Evolutionary conservation across 2,888 invertebrate genomes (phyloP), one percentile per base, ranked within the genome.

Genomic region (Bellardia pandia): DNA sequence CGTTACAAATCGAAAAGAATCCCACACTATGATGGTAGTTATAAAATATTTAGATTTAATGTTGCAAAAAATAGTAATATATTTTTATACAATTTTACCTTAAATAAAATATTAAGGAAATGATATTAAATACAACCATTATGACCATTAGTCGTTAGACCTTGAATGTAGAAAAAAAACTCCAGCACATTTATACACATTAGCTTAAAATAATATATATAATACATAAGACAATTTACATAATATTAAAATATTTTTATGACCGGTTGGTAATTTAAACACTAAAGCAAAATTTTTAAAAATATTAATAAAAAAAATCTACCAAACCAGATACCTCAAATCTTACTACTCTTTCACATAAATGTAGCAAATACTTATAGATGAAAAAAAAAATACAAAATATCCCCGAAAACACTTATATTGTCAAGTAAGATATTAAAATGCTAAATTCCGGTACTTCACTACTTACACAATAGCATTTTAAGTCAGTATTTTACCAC

Each of bases 111-210:
- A 58, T 58, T 58, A 58, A 30, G 33, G 30, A 58, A 58, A 58
- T 58, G 13, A 58, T 13, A 30, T 13, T 23, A 33, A 30, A 58
- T 58, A 11, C 13, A 30, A 58, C 23, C 8, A 5, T 58, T 30
- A 58, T 58, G 58, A 30, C 58, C 58, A 58, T 58, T 30, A 58
- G 58, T 58, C 8, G 30, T 58, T 58, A 58, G 30, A 58, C 23
- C 30, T 58, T 23, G 30, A 58, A 74, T 23, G 23, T 23, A 60
- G 53, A 9, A 16, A 8, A 53, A 45, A 45, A 45, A 11, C 3
- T 45, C 13, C 11, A 45, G 13, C 11, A 45, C 11, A 13, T 45
- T 45, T 13, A 11, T 45, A 53, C 16, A 53, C 53, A 53, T 9
- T 16, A 16, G 16, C 53, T 16, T 8, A 53, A 53, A 53, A 4